Evolutionary conservation across 2,113 vertebrate genomes (phyloP).

Genomic region (Tragelaphus scriptus): DNA sequence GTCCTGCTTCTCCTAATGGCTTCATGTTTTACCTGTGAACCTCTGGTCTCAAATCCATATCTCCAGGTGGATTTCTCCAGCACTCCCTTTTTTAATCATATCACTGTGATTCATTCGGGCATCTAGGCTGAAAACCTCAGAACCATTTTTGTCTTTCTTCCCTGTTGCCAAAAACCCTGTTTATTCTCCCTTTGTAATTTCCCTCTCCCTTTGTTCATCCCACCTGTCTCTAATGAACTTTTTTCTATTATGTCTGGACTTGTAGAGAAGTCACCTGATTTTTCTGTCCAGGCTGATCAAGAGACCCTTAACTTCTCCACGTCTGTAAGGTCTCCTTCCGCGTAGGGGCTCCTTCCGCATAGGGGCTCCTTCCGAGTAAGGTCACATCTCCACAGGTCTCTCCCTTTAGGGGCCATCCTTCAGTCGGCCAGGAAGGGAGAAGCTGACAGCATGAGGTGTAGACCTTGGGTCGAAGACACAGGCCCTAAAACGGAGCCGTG

Average conservation of each 20-base stretch:
- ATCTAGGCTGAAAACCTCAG: background rate
- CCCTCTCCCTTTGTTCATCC: background rate
- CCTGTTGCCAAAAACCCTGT: background rate
- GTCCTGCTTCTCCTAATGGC: background rate
- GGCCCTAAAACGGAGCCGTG: accelerated
- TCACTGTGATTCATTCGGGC: background rate
- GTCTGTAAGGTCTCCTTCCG: background rate
- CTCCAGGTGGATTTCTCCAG: background rate
- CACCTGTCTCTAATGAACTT: background rate
- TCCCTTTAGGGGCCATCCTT: background rate
- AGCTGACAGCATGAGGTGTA: background rate
- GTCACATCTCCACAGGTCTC: background rate
- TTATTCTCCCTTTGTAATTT: background rate
- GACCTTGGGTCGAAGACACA: background rate
- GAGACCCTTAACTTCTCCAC: background rate
- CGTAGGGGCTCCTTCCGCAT: too few relatives aligned
- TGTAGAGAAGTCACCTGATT: background rate
- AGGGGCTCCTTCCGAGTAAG: too few relatives aligned
- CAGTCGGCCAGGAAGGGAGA: background rate
- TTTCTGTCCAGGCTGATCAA: background rate
- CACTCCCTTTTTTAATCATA: background rate
- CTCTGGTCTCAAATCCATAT: background rate
- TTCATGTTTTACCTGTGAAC: background rate
- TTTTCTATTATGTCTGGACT: background rate
- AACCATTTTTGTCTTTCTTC: background rate